These are phyloP conservation scores for Noctuana brunneofusca DNA, from an alignment of 2,888 invertebrate species.

Conservation along the genomic window DNA sequence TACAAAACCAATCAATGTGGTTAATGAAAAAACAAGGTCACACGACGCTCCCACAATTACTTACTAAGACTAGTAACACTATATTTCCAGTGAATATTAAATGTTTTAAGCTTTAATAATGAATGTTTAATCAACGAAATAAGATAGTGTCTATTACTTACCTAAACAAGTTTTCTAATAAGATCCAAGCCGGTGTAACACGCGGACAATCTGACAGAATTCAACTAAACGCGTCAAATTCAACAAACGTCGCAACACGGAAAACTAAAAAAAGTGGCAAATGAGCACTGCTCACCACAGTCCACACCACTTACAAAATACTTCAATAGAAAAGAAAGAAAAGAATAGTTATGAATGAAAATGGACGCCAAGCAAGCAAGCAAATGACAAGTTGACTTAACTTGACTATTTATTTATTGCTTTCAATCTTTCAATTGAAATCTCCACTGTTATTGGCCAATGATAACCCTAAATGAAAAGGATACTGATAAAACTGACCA, in stretches of 20 bases:
- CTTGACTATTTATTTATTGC: background rate
- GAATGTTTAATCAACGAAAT: background rate
- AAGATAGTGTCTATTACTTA: conserved; percentile 47
- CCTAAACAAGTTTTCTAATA: conserved; percentile 46
- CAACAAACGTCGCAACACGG: conserved; percentile 8
- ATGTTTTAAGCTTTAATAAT: background rate
- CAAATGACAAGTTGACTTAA: background rate
- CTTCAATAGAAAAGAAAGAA: background rate
- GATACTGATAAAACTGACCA: background rate
- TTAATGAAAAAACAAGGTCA: conserved; percentile 41
- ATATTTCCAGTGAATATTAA: background rate
- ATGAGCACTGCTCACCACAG: background rate
- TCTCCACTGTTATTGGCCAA: background rate
- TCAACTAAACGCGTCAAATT: conserved; percentile 6
- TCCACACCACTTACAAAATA: too few relatives aligned
- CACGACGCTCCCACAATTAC: conserved; percentile 6
- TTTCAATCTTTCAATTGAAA: background rate
- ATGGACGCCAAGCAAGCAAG: background rate
- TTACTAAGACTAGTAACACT: background rate
- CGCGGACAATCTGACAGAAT: conserved; percentile 49
- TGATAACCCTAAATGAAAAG: background rate
- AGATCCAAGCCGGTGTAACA: conserved; percentile 57
- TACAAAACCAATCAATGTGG: conserved; percentile 29
- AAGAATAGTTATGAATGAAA: background rate
- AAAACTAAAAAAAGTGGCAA: background rate